phyloP scores from a whole-genome alignment of 2,888 invertebrate species.

The Arrhopalites spinosus region DNA sequence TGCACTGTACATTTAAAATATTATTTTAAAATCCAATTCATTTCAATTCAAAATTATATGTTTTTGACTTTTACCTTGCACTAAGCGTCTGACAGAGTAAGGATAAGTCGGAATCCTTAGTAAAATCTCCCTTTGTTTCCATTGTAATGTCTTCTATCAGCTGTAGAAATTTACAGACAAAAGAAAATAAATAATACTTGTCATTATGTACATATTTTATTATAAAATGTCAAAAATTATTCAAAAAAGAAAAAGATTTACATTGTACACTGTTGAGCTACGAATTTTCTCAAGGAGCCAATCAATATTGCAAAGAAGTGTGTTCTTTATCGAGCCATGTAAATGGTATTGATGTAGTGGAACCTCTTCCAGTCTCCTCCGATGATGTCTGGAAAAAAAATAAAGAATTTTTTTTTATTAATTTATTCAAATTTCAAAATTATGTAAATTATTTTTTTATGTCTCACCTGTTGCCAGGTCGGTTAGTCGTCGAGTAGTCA shows the following conservation, averaged over 20 bases:
- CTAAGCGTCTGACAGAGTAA: slow-evolving; percentile 71
- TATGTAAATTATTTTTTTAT: no score
- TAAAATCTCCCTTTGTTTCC: slow-evolving; percentile 56
- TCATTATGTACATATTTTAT: not conserved
- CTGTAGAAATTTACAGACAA: slow-evolving; percentile 45
- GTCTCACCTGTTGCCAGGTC: slow-evolving; percentile 44
- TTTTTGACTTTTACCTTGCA: no score
- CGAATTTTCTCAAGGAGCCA: slow-evolving; percentile 82
- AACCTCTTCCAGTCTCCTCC: slow-evolving; percentile 78
- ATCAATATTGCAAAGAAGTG: slow-evolving; percentile 68
- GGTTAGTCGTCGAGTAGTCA: slow-evolving; percentile 31
- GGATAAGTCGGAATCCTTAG: slow-evolving; percentile 62
- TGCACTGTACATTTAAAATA: slow-evolving; percentile 61
- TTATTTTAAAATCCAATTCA: no score
- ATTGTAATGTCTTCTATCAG: slow-evolving; percentile 77
- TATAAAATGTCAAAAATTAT: not conserved
- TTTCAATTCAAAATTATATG: no score
- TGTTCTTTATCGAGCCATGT: slow-evolving; percentile 63
- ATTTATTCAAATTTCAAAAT: not conserved
- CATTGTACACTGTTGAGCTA: slow-evolving; percentile 74
- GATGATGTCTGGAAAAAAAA: slow-evolving; percentile 69
- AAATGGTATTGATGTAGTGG: slow-evolving; percentile 76
- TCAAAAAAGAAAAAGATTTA: slow-evolving; percentile 46
- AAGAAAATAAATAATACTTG: not conserved
- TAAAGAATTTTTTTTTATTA: not conserved